phyloP scores from a whole-genome alignment of 53 echinoderm and acorn worm species.

The Pentamera pediparva region DNA sequence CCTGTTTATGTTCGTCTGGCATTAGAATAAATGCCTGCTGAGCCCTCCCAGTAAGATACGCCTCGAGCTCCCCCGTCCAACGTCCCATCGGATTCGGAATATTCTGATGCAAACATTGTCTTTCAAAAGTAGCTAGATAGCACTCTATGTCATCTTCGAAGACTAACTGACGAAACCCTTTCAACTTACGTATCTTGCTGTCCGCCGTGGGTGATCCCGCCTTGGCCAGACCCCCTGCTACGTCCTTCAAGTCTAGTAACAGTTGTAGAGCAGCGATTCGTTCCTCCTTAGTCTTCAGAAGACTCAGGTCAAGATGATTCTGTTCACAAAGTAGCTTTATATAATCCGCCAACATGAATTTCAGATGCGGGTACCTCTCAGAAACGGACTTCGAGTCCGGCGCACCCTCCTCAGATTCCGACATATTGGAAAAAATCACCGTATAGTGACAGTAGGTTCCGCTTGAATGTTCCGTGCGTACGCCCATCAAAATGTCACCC shows the following conservation, averaged over 20 bases:
- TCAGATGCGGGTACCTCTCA: neutral
- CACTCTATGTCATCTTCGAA: neutral
- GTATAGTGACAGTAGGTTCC: no score
- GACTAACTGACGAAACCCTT: neutral
- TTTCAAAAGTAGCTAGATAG: neutral
- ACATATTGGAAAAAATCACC: neutral
- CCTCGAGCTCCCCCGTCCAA: neutral
- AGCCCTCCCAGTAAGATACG: constrained; percentile 2
- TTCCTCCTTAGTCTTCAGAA: constrained; percentile 7
- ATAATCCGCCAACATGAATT: constrained; percentile 8
- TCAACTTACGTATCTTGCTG: no score
- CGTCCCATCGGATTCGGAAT: neutral
- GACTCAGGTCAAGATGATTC: neutral
- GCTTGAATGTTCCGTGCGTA: no score
- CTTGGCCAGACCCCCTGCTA: no score
- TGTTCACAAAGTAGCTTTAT: neutral
- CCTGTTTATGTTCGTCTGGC: constrained; percentile 12
- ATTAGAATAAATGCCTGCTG: constrained; percentile 7
- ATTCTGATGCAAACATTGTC: neutral
- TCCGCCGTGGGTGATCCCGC: no score
- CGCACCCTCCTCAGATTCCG: neutral
- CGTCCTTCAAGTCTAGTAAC: neutral
- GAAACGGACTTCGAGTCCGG: neutral
- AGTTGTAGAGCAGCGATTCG: neutral
- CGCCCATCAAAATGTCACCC: no score